Conservation (phyloP, 2,888 invertebrate genomes). For the Spilarctia lutea region DNA sequence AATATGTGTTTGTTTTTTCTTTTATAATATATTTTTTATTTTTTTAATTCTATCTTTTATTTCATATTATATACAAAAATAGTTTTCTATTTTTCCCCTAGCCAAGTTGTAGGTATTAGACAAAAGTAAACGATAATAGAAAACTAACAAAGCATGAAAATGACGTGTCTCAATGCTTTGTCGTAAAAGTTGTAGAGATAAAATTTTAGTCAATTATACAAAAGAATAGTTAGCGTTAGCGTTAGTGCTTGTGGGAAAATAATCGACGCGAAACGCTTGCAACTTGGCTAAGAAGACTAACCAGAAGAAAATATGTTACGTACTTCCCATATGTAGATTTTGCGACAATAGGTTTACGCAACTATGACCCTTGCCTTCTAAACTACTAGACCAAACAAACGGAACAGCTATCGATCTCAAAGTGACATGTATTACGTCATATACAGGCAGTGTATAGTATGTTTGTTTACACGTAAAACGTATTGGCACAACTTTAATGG, state of each 20-base stretch:
- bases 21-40: background rate
- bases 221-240: too few species aligned
- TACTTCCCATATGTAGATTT: background rate
- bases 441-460: slow-evolving; percentile 14
- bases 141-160: too few species aligned
- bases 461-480: slow-evolving; percentile 30
- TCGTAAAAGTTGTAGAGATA: too few species aligned
- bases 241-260: too few species aligned
- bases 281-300: too few species aligned
- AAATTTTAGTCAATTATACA: too few species aligned
- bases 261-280: too few species aligned
- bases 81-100: background rate
- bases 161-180: too few species aligned
- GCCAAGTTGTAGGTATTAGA: too few species aligned
- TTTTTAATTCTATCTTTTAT: background rate
- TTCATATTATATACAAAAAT: background rate
- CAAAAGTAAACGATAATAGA: too few species aligned
- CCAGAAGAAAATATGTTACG: background rate
- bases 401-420: slow-evolving; percentile 17
- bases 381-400: slow-evolving; percentile 12
- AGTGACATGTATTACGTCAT: slow-evolving; percentile 17
- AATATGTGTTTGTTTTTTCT: too few species aligned
- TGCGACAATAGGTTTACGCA: background rate
- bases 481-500: slow-evolving; percentile 31
- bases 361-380: background rate